Conservation (phyloP, 2,113 vertebrate genomes). For the Hoplias malabaricus region DNA sequence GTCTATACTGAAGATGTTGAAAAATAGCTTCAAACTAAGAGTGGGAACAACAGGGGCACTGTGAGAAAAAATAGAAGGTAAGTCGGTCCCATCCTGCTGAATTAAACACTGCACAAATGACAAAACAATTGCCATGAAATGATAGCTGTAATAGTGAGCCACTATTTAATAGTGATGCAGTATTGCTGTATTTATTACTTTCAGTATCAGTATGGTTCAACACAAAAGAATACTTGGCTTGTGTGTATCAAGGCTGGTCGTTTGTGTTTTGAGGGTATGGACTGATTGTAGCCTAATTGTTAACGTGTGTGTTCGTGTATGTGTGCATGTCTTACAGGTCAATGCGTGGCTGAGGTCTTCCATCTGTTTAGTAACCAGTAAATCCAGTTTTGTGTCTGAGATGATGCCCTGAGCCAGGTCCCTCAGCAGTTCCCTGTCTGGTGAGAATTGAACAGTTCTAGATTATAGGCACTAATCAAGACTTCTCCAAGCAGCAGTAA, state of each 20-base stretch:
- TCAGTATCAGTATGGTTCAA: no score
- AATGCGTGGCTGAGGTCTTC: constrained; percentile 79
- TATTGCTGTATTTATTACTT: no score
- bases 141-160: no score
- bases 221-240: no score
- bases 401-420: constrained; percentile 80
- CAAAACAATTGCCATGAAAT: no score
- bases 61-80: background rate
- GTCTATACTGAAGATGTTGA: background rate
- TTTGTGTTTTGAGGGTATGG: background rate
- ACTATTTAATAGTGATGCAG: no score
- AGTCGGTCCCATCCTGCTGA: background rate
- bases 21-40: background rate
- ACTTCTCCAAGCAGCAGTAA: no score
- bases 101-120: background rate
- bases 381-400: constrained; percentile 74
- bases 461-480: background rate
- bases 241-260: background rate
- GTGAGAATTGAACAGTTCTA: background rate
- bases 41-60: background rate
- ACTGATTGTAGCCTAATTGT: background rate
- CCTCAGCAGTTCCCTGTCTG: constrained; percentile 83
- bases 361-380: constrained; percentile 75
- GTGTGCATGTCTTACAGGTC: constrained; percentile 77
- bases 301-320: background rate